Base-by-base conservation (phyloP, 2,797 vertebrate species). In the Lerista edwardsae region DNA sequence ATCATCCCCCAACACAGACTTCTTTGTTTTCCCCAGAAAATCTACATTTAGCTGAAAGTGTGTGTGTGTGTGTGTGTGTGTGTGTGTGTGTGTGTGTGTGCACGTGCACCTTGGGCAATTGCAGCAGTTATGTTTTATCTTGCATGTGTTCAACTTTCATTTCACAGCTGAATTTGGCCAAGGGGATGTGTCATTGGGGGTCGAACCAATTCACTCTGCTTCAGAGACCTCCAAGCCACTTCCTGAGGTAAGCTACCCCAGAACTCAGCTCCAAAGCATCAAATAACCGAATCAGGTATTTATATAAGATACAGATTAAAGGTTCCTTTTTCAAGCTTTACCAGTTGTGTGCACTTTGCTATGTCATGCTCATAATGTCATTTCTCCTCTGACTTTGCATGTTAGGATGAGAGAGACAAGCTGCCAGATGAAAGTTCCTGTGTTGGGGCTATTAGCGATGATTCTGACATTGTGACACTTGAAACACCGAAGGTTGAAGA, bases 401-500 rank as follows among this genome's bases (percentile, higher is more conserved):
- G 72, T 36, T 90, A 98, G 97, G 93, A 27, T 27, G 93, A 80
- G 82, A 94, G 91, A 73, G 89, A 88, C 73, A 91, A 90, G 47
- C 59, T 86, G 44, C 91, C 69, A 69, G 97, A 97, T 77, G 97
- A 97, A 84, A 95, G 88, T 5, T 93, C 94, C 67, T 95, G 93
- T 19, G 59, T 97, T 88, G 96, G 97, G 91, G 94, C 98, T 79
- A 93, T 96, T 92, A 99, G 98, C 0, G 98, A 99, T 86, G 97
- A 98, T 93, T 99, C 98, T 1, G 99, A 99, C 94, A 99, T 99
- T 51, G 95, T 99, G 93, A 99, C 97, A 5, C 97, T 99, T 57
- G 96, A 97, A 79, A 96, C 97, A 80, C 87, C 96, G n/a, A 97
- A 95, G 91, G 95, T 96, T 76, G 96, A 95, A 86, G 97, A 97